phyloP scores from a whole-genome alignment of 37 sponge, comb jelly and placozoan species.

The Chondrilla cf. caribensis region DNA sequence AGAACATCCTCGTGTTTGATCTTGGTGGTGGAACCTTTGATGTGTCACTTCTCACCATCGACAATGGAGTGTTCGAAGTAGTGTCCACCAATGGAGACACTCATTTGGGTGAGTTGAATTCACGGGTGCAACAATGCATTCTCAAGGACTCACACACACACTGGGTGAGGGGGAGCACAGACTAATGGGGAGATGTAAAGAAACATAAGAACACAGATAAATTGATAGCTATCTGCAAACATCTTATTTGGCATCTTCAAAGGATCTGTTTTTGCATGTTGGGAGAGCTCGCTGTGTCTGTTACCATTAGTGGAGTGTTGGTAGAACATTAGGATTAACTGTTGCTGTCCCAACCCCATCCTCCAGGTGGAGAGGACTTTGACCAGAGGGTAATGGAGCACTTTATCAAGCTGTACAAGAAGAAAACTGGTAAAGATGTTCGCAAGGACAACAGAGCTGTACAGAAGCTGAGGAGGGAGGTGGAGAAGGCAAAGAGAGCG shows the following conservation, averaged over 20 bases:
- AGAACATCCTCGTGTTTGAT: constrained; percentile 97
- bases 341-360: no score
- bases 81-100: constrained; percentile 99
- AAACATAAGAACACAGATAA: no score
- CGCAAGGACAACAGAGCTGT: constrained; percentile 92
- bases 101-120: constrained; percentile 72
- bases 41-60: constrained; percentile 97
- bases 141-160: no score
- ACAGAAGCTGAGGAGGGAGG: constrained; percentile 98
- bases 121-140: neutral
- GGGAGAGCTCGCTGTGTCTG: no score
- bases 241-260: no score
- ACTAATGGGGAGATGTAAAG: no score
- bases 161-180: no score
- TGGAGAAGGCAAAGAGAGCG: constrained; percentile 98
- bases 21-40: constrained; percentile 99
- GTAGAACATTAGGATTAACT: no score
- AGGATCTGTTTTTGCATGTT: no score
- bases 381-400: constrained; percentile 99
- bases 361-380: constrained; percentile 94
- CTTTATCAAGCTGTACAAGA: constrained; percentile 99
- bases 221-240: no score
- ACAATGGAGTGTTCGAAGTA: constrained; percentile 98
- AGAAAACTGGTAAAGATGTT: constrained; percentile 97
- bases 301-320: no score